Evolutionary conservation across 2,797 vertebrate species (phyloP).

Genomic region (Esox masquinongy): DNA sequence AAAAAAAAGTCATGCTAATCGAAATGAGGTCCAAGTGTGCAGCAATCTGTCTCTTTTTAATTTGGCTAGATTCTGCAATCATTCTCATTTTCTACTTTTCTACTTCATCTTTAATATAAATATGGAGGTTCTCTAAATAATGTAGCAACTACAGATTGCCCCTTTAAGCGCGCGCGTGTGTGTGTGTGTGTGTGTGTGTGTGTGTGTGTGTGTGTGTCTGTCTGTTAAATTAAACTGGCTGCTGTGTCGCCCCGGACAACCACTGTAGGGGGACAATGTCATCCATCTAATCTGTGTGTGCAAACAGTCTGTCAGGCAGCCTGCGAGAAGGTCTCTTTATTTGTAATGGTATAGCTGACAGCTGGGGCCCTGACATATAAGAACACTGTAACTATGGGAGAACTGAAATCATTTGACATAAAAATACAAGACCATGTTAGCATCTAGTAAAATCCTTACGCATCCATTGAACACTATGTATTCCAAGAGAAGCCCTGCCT

Average conservation of each 20-base stretch:
- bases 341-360: constrained; percentile 24
- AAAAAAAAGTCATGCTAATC: no score
- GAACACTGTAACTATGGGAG: not conserved
- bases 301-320: not conserved
- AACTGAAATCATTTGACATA: not conserved
- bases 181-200: not conserved
- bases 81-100: no score
- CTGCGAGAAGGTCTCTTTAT: constrained; percentile 33
- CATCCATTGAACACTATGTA: not conserved
- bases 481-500: no score
- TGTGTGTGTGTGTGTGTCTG: not conserved
- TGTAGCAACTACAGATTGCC: no score
- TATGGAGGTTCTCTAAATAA: no score
- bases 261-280: not conserved
- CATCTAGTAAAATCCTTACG: not conserved
- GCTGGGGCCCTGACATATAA: constrained; percentile 38
- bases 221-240: not conserved
- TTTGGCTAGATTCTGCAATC: no score
- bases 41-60: no score
- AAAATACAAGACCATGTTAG: not conserved
- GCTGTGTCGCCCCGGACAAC: constrained; percentile 33
- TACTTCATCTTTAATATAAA: no score
- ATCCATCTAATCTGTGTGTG: not conserved
- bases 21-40: no score
- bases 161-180: not conserved